A percentile compares a stretch with the other conserved stretches of the same genome.
These are phyloP conservation scores for Drosophila saltans DNA, from an alignment of 1,140 invertebrate genomes.

Conservation along the genomic window DNA sequence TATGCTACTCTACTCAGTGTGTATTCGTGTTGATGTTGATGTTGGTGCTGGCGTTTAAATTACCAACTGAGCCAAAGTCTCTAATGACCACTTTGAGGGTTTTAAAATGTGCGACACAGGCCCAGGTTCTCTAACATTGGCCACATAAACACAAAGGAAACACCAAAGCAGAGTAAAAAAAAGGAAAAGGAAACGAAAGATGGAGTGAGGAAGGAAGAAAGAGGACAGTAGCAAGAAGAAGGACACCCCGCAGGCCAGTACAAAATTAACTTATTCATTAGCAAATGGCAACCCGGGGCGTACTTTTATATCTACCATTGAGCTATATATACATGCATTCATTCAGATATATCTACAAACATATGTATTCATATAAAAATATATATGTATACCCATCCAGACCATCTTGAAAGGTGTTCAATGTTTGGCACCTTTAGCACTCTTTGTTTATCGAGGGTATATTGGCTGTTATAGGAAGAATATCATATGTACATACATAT, in stretches of 20 bases:
- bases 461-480: background rate
- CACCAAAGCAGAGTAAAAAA: conserved; percentile 11
- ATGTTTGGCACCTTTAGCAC: conserved; percentile 5
- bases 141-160: conserved; percentile 64
- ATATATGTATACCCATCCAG: background rate
- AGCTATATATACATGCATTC: background rate
- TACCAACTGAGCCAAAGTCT: conserved; percentile 71
- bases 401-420: conserved; percentile 3
- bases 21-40: conserved; percentile 22
- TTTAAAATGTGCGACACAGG: conserved; percentile 76
- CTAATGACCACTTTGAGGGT: conserved; percentile 80
- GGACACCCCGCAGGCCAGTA: conserved; percentile 29
- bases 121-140: conserved; percentile 57
- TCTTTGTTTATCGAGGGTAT: conserved; percentile 8
- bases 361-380: background rate
- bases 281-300: conserved; percentile 70
- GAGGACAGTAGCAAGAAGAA: conserved; percentile 6
- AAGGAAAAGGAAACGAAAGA: background rate
- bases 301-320: conserved; percentile 32
- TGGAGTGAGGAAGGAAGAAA: background rate
- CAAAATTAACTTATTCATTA: conserved; percentile 80
- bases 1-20: conserved; percentile 19
- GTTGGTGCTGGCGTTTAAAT: conserved; percentile 38
- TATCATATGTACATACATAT: no score
- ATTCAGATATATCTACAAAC: background rate